These are phyloP conservation scores for Plebejus argus DNA, from an alignment of 2,888 invertebrate species.

Conservation along the genomic window DNA sequence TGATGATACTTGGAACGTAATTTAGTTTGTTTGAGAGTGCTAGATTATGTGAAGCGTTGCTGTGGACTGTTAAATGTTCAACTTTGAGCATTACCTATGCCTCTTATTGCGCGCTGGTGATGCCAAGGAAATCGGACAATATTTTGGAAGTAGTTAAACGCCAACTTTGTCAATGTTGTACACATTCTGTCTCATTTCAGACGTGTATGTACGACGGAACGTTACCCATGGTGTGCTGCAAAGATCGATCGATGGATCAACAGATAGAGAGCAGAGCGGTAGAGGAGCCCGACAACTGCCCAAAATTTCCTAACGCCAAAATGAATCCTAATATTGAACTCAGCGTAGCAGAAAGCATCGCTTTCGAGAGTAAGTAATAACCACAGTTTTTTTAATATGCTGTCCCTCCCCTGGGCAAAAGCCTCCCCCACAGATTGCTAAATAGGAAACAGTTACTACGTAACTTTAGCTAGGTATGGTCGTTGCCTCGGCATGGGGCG, in stretches of 20 bases:
- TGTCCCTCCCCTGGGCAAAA: background rate
- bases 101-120: too few species aligned
- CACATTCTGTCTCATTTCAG: background rate
- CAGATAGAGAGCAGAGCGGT: background rate
- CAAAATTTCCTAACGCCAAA: background rate
- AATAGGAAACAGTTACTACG: too few species aligned
- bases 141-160: too few species aligned
- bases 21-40: too few species aligned
- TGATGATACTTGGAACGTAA: too few species aligned
- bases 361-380: constrained; percentile 29
- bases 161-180: background rate
- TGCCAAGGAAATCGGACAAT: too few species aligned
- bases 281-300: constrained; percentile 23
- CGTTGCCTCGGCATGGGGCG: too few species aligned
- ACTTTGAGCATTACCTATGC: too few species aligned
- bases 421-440: too few species aligned
- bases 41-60: too few species aligned
- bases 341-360: constrained; percentile 5
- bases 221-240: constrained; percentile 29
- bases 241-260: background rate
- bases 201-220: constrained; percentile 29
- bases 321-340: background rate
- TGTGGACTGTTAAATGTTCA: too few species aligned
- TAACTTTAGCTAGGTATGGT: too few species aligned
- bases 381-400: background rate